These are phyloP conservation scores for Rambutsinella grinnellia DNA, from an alignment of 2,888 invertebrate species.

Conservation along the genomic window DNA sequence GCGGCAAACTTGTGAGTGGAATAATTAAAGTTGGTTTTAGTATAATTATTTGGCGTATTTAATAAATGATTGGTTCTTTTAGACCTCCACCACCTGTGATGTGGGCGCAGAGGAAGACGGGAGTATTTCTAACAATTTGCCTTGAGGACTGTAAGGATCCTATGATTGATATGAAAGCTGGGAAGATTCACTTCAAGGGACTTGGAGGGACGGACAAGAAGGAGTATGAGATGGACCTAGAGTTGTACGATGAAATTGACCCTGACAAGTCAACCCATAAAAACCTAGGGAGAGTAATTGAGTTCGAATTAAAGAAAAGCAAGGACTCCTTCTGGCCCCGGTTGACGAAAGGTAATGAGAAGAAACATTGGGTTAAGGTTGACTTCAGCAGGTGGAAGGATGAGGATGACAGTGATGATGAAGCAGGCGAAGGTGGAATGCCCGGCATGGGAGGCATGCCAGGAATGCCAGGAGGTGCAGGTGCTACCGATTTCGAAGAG, in stretches of 20 bases:
- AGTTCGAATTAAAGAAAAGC: conserved; percentile 74
- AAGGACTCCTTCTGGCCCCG: conserved; percentile 86
- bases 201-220: conserved; percentile 86
- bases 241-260: conserved; percentile 85
- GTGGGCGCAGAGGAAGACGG: conserved; percentile 92
- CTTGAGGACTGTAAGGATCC: conserved; percentile 91
- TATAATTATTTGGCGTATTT: neutral
- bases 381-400: conserved; percentile 99
- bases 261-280: conserved; percentile 77
- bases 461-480: conserved; percentile 18
- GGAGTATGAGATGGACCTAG: conserved; percentile 88
- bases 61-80: conserved; percentile 3
- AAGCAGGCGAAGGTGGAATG: conserved; percentile 72
- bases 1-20: conserved; percentile 39
- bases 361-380: conserved; percentile 75
- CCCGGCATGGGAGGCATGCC: conserved; percentile 36
- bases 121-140: conserved; percentile 89
- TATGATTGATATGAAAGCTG: conserved; percentile 77
- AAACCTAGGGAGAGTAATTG: conserved; percentile 72
- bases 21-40: neutral
- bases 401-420: conserved; percentile 93
- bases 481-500: conserved; percentile 68
- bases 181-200: conserved; percentile 84
- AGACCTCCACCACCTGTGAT: conserved; percentile 79
- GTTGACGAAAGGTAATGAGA: conserved; percentile 38